phyloP scores from a whole-genome alignment of 2,888 invertebrate genomes.

The Drosophila infuscata region DNA sequence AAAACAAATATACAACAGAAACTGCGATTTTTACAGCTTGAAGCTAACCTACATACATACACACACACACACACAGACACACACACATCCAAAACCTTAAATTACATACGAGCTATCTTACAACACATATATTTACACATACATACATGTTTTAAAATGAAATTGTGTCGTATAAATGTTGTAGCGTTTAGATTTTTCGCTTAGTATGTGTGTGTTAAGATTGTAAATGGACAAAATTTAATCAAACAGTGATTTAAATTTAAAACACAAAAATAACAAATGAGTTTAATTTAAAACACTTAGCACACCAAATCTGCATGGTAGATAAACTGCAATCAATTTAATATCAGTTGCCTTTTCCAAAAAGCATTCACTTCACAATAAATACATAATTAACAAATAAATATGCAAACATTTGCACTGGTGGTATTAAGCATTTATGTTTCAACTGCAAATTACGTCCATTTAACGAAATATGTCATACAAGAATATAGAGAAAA shows the following conservation, averaged over 20 bases:
- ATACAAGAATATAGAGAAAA: background rate
- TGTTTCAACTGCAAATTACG: background rate
- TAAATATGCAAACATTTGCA: background rate
- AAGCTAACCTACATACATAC: conserved; percentile 59
- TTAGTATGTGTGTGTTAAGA: conserved; percentile 58
- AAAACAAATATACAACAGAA: conserved; percentile 43
- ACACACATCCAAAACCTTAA: conserved; percentile 15
- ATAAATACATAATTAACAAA: background rate
- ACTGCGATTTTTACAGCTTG: conserved; percentile 76
- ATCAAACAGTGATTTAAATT: conserved; percentile 31
- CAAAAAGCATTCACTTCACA: background rate
- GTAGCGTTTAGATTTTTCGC: conserved; percentile 44
- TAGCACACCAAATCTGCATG: conserved; percentile 13
- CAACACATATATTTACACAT: conserved; percentile 9
- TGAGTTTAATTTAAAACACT: conserved; percentile 6
- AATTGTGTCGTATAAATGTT: conserved; percentile 48
- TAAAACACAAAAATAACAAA: conserved; percentile 7
- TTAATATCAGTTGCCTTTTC: conserved; percentile 1
- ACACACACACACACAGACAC: conserved; percentile 24
- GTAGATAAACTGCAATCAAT: background rate
- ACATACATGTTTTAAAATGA: conserved; percentile 37
- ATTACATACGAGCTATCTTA: conserved; percentile 39
- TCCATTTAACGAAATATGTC: background rate
- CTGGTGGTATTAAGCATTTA: too few species aligned
- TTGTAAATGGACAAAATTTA: conserved; percentile 43